phyloP scores from a whole-genome alignment of 2,113 vertebrate species.

The Ochotona princeps region DNA sequence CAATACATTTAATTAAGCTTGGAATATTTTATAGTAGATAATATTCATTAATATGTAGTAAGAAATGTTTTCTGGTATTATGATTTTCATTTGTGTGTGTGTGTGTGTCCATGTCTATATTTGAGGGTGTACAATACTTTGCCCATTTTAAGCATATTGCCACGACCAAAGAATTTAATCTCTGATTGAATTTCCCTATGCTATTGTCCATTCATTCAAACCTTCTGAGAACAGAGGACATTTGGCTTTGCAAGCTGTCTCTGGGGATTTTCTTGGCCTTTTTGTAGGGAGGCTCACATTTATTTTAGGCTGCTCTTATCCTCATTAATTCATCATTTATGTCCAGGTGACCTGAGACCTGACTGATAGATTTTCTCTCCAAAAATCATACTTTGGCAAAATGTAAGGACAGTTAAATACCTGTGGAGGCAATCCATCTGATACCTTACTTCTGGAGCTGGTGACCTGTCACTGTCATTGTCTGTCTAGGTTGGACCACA shows the following conservation, averaged over 20 bases:
- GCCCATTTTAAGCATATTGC: conserved; percentile 24
- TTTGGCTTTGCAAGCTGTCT: conserved; percentile 29
- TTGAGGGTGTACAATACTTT: neutral
- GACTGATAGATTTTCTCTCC: conserved; percentile 15
- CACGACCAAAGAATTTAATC: neutral
- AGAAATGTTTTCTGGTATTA: neutral
- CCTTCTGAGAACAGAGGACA: neutral
- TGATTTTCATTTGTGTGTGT: neutral
- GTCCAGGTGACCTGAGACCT: conserved; percentile 1
- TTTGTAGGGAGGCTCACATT: neutral
- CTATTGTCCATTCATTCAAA: neutral
- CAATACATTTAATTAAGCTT: neutral
- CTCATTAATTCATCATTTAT: conserved; percentile 19
- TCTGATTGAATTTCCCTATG: neutral
- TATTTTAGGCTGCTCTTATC: neutral
- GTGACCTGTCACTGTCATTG: neutral
- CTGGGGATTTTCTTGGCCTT: neutral
- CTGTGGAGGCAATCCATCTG: neutral
- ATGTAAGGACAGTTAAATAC: conserved; percentile 13
- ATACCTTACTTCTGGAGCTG: neutral
- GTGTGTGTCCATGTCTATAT: neutral
- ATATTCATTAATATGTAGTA: conserved; percentile 1
- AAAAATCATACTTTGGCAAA: conserved; percentile 1
- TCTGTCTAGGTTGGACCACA: neutral
- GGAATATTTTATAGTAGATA: neutral